phyloP scores from a whole-genome alignment of 2,888 invertebrate genomes.

The Strigamia crassipes region DNA sequence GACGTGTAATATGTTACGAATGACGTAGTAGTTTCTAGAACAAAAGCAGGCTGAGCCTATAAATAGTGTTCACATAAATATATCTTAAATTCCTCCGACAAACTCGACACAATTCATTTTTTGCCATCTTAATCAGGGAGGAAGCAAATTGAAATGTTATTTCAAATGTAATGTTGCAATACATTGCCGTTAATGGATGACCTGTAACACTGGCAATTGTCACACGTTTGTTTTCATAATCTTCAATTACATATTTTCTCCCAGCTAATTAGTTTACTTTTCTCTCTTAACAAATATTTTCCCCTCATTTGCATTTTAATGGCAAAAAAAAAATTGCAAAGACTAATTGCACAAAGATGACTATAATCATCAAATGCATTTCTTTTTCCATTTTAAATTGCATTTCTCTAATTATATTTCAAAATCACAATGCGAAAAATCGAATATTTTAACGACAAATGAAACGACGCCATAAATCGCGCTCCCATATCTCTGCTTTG shows the following conservation, averaged over 20 bases:
- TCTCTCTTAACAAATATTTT: too few relatives aligned
- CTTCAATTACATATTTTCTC: too few relatives aligned
- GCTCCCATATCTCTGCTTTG: not conserved
- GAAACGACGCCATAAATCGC: slow-evolving; percentile 2
- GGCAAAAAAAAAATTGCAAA: not conserved
- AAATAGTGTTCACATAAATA: not conserved
- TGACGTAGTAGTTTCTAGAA: not conserved
- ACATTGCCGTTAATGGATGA: too few relatives aligned
- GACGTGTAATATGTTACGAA: not conserved
- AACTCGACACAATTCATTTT: not conserved
- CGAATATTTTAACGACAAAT: slow-evolving; percentile 18
- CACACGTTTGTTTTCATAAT: too few relatives aligned
- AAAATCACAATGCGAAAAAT: not conserved
- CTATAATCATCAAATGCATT: not conserved
- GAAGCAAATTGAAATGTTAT: not conserved
- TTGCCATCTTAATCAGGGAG: slow-evolving; percentile 4
- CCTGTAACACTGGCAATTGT: too few relatives aligned
- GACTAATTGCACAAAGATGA: not conserved
- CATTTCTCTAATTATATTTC: not conserved
- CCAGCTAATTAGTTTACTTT: too few relatives aligned
- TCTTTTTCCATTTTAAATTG: not conserved
- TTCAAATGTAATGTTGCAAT: not conserved
- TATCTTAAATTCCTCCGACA: not conserved
- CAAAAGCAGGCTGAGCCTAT: not conserved
- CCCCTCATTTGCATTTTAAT: too few relatives aligned